A percentile compares a stretch with the other conserved stretches of the same genome.
Evolutionary conservation across 2,797 vertebrate genomes (phyloP).

Genomic region (Siniperca undulata): DNA sequence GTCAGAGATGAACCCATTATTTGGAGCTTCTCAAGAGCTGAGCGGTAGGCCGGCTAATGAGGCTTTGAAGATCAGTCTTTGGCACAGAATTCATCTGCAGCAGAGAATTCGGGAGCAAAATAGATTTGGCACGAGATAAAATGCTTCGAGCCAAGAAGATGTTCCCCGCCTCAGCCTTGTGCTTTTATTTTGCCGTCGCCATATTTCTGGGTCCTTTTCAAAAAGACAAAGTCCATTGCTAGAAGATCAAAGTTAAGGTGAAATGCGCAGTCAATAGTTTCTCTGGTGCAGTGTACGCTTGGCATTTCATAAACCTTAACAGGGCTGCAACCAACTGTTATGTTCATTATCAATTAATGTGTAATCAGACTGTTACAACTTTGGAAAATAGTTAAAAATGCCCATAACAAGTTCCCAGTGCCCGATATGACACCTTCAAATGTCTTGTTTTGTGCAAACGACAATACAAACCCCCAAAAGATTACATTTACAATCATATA

Average conservation of each 20-base stretch:
- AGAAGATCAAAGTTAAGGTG: background rate
- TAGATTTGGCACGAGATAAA: constrained; percentile 71
- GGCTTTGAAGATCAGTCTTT: constrained; percentile 78
- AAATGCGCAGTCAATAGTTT: background rate
- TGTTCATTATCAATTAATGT: background rate
- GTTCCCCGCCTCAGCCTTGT: background rate
- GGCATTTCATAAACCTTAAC: background rate
- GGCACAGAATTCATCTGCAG: constrained; percentile 53
- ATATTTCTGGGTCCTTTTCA: constrained; percentile 2
- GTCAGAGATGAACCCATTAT: constrained; percentile 79
- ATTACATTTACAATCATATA: background rate
- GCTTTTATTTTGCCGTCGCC: constrained; percentile 22
- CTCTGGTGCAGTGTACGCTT: background rate
- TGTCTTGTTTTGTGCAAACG: background rate
- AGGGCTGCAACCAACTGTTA: background rate
- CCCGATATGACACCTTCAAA: background rate
- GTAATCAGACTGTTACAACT: background rate
- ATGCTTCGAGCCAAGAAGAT: constrained; percentile 53
- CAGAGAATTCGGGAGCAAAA: constrained; percentile 41
- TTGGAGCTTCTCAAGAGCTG: constrained; percentile 70
- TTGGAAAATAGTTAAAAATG: background rate
- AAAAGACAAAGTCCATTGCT: background rate
- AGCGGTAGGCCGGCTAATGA: constrained; percentile 54
- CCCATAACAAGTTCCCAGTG: background rate
- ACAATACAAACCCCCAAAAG: background rate